These are phyloP conservation scores for Embiotoca jacksoni DNA, from an alignment of 2,113 vertebrate genomes.

Conservation along the genomic window DNA sequence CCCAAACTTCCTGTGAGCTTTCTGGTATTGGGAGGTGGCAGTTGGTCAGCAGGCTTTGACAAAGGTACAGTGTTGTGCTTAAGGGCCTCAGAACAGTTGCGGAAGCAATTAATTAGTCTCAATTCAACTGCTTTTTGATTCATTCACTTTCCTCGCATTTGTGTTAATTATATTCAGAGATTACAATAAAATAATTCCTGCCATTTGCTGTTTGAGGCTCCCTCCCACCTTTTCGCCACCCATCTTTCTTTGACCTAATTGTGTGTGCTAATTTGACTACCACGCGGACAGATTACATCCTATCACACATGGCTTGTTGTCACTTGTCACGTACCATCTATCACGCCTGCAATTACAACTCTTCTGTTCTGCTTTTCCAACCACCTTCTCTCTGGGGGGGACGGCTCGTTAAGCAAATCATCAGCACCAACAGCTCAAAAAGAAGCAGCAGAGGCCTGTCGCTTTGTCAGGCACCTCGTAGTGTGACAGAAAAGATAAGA, in stretches of 20 bases:
- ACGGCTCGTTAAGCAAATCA: slow-evolving; percentile 41
- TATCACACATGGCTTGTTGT: slow-evolving; percentile 57
- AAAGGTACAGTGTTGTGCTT: slow-evolving; percentile 33
- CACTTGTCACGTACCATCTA: slow-evolving; percentile 64
- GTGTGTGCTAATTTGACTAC: slow-evolving; percentile 65
- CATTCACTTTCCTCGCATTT: slow-evolving; percentile 11
- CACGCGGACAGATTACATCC: slow-evolving; percentile 53
- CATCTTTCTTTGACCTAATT: slow-evolving; percentile 59
- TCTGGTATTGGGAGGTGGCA: slow-evolving; percentile 26
- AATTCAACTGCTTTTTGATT: not conserved
- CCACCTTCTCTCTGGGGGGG: slow-evolving; percentile 40
- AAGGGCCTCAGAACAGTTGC: slow-evolving; percentile 6
- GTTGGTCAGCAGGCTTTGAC: not conserved
- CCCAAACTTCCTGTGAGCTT: slow-evolving; percentile 43
- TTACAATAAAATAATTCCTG: not conserved
- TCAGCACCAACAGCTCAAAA: slow-evolving; percentile 7
- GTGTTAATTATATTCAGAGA: not conserved
- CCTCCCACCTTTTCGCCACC: slow-evolving; percentile 1
- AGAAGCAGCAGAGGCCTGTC: slow-evolving; percentile 17
- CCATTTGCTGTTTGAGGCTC: not conserved
- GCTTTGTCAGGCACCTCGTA: slow-evolving; percentile 23
- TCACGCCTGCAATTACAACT: slow-evolving; percentile 69
- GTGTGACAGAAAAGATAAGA: not conserved
- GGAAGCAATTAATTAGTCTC: slow-evolving; percentile 13
- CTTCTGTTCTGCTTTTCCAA: slow-evolving; percentile 34